These are phyloP conservation scores for Xylocampa areola DNA, from an alignment of 2,888 invertebrate species.

Conservation along the genomic window DNA sequence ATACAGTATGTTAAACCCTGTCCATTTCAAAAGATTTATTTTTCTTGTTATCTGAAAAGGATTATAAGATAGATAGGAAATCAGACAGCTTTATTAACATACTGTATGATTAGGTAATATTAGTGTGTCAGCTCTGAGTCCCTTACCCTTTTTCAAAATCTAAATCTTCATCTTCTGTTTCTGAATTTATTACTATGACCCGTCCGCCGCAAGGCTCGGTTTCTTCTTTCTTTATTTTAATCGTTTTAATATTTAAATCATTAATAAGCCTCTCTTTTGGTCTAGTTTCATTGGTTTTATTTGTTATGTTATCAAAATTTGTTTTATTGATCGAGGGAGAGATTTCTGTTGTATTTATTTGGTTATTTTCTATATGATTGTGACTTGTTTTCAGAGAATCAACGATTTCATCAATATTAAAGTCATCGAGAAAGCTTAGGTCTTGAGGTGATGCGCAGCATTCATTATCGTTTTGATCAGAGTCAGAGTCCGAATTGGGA, in stretches of 20 bases:
- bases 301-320: neutral
- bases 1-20: too few relatives aligned
- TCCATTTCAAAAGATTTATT: too few relatives aligned
- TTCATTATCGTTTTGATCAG: slow-evolving; percentile 47
- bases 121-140: neutral
- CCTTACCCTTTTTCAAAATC: slow-evolving; percentile 21
- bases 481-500: slow-evolving; percentile 40
- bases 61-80: too few relatives aligned
- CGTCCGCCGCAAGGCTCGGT: neutral
- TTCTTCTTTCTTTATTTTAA: slow-evolving; percentile 1
- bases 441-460: slow-evolving; percentile 60
- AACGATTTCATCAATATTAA: slow-evolving; percentile 79
- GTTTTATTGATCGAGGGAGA: neutral
- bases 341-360: slow-evolving; percentile 2
- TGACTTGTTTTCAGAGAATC: slow-evolving; percentile 55
- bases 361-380: slow-evolving; percentile 1
- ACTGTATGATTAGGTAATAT: neutral
- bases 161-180: slow-evolving; percentile 6
- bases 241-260: neutral
- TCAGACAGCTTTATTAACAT: too few relatives aligned
- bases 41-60: too few relatives aligned
- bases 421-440: slow-evolving; percentile 78
- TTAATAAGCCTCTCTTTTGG: neutral
- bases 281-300: neutral
- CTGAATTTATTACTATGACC: slow-evolving; percentile 4